Evolutionary conservation across 2,797 vertebrate species (phyloP).

Genomic region (Crocidura indochinensis): DNA sequence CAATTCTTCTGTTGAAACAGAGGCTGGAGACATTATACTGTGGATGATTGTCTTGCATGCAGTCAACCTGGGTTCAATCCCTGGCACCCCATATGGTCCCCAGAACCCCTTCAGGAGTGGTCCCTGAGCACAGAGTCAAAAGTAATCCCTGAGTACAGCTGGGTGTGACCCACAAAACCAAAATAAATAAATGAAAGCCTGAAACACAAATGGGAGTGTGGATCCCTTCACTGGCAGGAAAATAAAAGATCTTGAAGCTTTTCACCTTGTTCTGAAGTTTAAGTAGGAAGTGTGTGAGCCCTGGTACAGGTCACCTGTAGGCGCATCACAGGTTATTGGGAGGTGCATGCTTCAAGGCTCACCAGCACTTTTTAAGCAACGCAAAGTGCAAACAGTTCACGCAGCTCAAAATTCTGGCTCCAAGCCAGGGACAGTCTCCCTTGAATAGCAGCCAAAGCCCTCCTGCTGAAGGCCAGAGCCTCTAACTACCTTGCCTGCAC

Average conservation of each 20-base stretch:
- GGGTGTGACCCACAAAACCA: too few relatives aligned
- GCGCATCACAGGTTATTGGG: too few relatives aligned
- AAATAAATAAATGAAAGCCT: too few relatives aligned
- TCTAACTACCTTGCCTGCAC: not conserved
- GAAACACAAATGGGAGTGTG: not conserved
- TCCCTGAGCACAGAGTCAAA: too few relatives aligned
- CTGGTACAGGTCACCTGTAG: not conserved
- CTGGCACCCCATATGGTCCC: too few relatives aligned
- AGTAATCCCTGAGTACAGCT: too few relatives aligned
- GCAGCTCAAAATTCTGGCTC: conserved; percentile 29
- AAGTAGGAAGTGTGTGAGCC: too few relatives aligned
- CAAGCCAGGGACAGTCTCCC: not conserved
- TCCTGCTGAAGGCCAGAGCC: not conserved
- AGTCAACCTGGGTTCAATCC: too few relatives aligned
- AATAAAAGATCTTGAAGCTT: not conserved
- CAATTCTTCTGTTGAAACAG: conserved; percentile 28
- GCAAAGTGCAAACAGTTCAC: conserved; percentile 15
- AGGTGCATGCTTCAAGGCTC: not conserved
- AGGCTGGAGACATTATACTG: too few relatives aligned
- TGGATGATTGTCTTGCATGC: too few relatives aligned
- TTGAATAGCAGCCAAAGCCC: conserved; percentile 45
- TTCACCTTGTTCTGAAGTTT: accelerated
- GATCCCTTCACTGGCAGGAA: not conserved
- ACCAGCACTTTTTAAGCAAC: not conserved
- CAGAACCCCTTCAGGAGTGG: too few relatives aligned